Conservation (phyloP, 2,888 invertebrate genomes). For the Drosophila dives region DNA sequence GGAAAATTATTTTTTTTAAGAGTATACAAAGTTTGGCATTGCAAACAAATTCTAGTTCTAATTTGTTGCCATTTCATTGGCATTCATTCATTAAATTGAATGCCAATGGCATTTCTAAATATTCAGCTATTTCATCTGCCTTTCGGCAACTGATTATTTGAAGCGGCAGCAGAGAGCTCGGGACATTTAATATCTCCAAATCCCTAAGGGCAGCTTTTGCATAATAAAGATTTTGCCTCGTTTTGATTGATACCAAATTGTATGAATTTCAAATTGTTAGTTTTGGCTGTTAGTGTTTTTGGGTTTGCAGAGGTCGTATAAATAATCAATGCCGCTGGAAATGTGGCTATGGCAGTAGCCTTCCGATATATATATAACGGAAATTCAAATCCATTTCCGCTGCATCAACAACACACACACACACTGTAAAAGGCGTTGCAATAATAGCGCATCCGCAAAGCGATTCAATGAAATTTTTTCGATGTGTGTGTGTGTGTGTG, state of each 20-base stretch:
- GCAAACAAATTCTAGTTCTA: neutral
- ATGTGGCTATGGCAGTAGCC: slow-evolving; percentile 38
- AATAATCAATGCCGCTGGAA: slow-evolving; percentile 49
- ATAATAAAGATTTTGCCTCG: slow-evolving; percentile 24
- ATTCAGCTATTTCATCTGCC: slow-evolving; percentile 64
- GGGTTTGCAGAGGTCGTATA: slow-evolving; percentile 38
- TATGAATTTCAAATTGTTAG: slow-evolving; percentile 34
- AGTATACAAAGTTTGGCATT: slow-evolving; percentile 3
- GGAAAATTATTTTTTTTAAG: neutral
- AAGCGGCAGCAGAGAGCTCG: slow-evolving; percentile 13
- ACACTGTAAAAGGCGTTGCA: slow-evolving; percentile 10
- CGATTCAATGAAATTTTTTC: slow-evolving; percentile 47
- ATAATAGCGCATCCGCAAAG: slow-evolving; percentile 30
- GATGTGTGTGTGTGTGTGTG: slow-evolving; percentile 11
- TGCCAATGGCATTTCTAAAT: slow-evolving; percentile 67
- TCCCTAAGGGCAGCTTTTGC: slow-evolving; percentile 7
- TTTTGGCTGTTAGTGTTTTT: slow-evolving; percentile 18
- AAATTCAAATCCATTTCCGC: slow-evolving; percentile 78
- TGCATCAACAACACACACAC: slow-evolving; percentile 1
- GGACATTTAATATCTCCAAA: slow-evolving; percentile 52
- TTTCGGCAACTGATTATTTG: slow-evolving; percentile 51
- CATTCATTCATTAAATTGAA: slow-evolving; percentile 49
- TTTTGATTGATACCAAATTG: slow-evolving; percentile 47
- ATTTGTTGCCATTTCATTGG: slow-evolving; percentile 67
- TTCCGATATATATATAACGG: slow-evolving; percentile 41